Percentiles rank a stretch among this genome's conserved stretches.
These are phyloP conservation scores for Pemphigus obesinymphae DNA, from an alignment of 1,140 invertebrate genomes.

Conservation along the genomic window DNA sequence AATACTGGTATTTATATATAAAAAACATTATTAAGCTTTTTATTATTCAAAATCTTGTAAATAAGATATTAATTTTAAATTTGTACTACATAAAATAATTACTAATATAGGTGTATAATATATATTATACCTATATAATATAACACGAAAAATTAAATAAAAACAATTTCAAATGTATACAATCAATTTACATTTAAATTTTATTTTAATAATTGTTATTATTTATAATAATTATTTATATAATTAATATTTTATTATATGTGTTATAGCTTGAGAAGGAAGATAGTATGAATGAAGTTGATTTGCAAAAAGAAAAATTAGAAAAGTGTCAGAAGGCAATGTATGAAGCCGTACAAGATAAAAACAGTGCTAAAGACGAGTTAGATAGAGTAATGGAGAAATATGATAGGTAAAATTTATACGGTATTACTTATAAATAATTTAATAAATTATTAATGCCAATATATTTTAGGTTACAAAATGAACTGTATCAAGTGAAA, in stretches of 20 bases:
- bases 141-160: neutral
- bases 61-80: too few relatives aligned
- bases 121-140: too few relatives aligned
- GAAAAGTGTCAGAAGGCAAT: slow-evolving; percentile 76
- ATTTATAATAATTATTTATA: neutral
- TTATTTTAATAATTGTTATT: neutral
- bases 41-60: too few relatives aligned
- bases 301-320: slow-evolving; percentile 81
- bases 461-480: slow-evolving; percentile 63
- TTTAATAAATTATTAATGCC: neutral
- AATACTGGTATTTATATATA: too few relatives aligned
- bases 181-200: neutral
- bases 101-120: too few relatives aligned
- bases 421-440: neutral
- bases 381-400: slow-evolving; percentile 88
- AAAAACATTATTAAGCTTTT: too few relatives aligned
- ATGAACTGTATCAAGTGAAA: slow-evolving; percentile 80
- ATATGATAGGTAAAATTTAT: slow-evolving; percentile 70
- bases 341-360: slow-evolving; percentile 79
- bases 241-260: slow-evolving; percentile 7
- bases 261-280: slow-evolving; percentile 71
- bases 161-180: too few relatives aligned
- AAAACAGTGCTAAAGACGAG: slow-evolving; percentile 81
- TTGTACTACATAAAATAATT: too few relatives aligned
- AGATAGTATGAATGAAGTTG: slow-evolving; percentile 75